Evolutionary conservation across 1,140 invertebrate genomes (phyloP).

Genomic region (Sarcophaga peregrina): DNA sequence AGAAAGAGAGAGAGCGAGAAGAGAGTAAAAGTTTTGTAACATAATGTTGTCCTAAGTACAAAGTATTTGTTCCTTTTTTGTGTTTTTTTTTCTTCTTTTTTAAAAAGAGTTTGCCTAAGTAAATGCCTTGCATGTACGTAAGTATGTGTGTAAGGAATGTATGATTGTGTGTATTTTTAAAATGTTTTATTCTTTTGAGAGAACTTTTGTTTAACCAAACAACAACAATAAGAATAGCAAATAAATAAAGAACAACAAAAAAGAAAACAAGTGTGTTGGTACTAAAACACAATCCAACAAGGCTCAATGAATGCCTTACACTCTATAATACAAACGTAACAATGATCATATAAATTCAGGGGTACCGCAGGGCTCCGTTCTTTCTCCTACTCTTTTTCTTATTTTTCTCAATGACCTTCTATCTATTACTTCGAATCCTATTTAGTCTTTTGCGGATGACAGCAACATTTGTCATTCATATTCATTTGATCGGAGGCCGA

Average conservation of each 20-base stretch:
- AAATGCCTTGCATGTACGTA: neutral
- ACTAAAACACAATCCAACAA: neutral
- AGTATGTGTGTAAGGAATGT: no score
- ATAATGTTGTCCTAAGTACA: neutral
- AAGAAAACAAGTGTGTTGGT: no score
- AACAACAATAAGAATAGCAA: neutral
- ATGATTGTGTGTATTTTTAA: neutral
- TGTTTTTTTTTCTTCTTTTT: no score
- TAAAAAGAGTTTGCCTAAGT: neutral
- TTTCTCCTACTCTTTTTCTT: no score
- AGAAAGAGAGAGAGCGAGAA: no score
- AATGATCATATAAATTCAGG: neutral
- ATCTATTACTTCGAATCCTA: no score
- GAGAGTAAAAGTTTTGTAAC: neutral
- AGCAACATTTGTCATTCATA: no score
- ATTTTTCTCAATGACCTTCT: no score
- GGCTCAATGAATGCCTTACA: neutral
- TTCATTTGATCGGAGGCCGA: no score
- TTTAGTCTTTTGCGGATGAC: no score
- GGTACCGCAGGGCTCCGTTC: no score
- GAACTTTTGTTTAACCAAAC: conserved; percentile 10
- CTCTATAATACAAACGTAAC: neutral
- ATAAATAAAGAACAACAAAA: neutral
- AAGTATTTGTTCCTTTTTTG: neutral
- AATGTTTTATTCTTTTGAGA: conserved; percentile 4